Percentiles rank a stretch among this genome's conserved stretches.
Conservation (phyloP, 2,888 invertebrate species). For the Amphipoea oculea region DNA sequence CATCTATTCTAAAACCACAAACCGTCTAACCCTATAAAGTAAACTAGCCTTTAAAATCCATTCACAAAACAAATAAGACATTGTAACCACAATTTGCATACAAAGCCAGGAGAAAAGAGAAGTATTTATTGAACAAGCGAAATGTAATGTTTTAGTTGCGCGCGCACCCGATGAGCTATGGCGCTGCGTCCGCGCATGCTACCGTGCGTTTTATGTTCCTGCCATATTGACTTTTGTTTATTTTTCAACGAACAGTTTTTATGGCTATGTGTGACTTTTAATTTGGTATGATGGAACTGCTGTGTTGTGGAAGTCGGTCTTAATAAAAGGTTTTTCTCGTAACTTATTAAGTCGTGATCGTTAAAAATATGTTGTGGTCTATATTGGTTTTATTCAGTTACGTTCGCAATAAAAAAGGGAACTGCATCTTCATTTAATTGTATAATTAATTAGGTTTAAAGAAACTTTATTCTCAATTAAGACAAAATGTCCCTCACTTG, state of each 20-base stretch:
- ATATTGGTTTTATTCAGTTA: background rate
- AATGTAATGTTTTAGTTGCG: conserved; percentile 67
- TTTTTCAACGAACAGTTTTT: conserved; percentile 57
- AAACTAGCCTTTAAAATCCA: conserved; percentile 55
- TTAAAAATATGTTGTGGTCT: background rate
- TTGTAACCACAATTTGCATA: conserved; percentile 77
- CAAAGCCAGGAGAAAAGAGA: conserved; percentile 79
- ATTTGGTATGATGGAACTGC: conserved; percentile 31
- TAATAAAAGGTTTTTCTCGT: conserved; percentile 14
- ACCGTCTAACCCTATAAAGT: conserved; percentile 7
- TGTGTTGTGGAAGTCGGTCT: conserved; percentile 19
- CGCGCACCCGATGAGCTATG: conserved; percentile 74
- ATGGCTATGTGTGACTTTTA: conserved; percentile 50
- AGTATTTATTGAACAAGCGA: conserved; percentile 78
- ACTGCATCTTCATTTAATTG: background rate
- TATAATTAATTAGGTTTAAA: background rate
- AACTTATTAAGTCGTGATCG: conserved; percentile 9
- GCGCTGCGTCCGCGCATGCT: conserved; percentile 71
- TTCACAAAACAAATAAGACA: conserved; percentile 71
- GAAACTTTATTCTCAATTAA: too few species aligned
- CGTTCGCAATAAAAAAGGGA: background rate
- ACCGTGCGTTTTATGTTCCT: conserved; percentile 72
- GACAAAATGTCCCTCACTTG: too few species aligned
- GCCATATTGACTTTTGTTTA: conserved; percentile 63
- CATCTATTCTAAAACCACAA: conserved; percentile 22